Evolutionary conservation across 2,888 invertebrate species (phyloP), one percentile per base, ranked within the genome.

Genomic region (Beris morrisii): DNA sequence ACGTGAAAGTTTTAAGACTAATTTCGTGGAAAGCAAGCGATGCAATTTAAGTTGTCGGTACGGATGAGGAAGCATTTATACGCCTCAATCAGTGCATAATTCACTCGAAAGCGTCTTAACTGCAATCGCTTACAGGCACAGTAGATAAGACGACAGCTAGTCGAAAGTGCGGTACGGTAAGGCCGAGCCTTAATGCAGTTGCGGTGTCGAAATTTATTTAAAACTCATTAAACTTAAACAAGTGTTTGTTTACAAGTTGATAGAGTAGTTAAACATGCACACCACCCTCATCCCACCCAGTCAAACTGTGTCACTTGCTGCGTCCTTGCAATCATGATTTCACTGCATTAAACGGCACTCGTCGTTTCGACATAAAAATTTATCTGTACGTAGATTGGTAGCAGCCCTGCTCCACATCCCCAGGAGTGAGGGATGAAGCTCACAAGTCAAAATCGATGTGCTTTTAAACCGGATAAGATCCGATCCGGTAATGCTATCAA

Each of bases 11-110:
- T 61, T 61, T 50, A 50, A 61, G 61, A 61, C 52, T 61, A 61
- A 52, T 61, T 61, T 61, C 61, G 50, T 52, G 22, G n/a, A 50
- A 63, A 56, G 55, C 55, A 68, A 68, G 64, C 65, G 65, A 68
- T 68, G 68, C 65, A 68, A 68, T 68, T 68, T 65, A 68, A 68
- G 65, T 68, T 68, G 68, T 68, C 65, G 59, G 68, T 52, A 65
- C 61, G 61, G 50, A 50, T 61, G 61, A 15, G 50, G 61, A 61
- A 61, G 61, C 61, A 61, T 43, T 52, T 61, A 50, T 52, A 50
- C 61, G 50, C 52, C 61, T 61, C 61, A 61, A 61, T 61, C 52
- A 59, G 50, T 11, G 28, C 48, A 22, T 38, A 38, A 38, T 38
- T 38, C 38, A 9, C 38, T 38, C 9, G 7, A 38, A 38, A 38